phyloP scores from a whole-genome alignment of 1,140 invertebrate genomes.

The Lordiphosa stackelbergi region DNA sequence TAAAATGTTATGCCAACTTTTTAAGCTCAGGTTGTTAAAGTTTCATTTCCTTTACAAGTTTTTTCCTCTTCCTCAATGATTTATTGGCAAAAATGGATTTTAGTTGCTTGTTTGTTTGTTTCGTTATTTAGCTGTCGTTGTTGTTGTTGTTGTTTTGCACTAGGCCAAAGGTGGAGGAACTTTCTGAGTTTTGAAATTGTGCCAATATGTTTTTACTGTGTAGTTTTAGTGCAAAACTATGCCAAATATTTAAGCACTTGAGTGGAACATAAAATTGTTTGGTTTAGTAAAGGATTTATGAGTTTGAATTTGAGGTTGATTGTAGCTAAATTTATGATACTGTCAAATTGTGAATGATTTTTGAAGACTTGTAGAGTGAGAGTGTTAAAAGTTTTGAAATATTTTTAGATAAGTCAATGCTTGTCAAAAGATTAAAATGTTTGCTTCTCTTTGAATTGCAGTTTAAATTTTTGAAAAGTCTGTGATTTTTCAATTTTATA shows the following conservation, averaged over 20 bases:
- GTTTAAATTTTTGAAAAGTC: too few relatives aligned
- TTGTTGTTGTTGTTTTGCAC: slow-evolving; percentile 18
- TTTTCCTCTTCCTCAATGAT: slow-evolving; percentile 38
- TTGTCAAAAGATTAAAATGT: too few relatives aligned
- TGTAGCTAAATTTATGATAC: too few relatives aligned
- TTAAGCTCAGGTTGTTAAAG: slow-evolving; percentile 20
- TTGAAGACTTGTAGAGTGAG: too few relatives aligned
- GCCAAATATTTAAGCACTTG: slow-evolving; percentile 35
- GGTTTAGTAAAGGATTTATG: too few relatives aligned
- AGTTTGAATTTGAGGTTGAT: too few relatives aligned
- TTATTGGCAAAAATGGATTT: slow-evolving; percentile 55
- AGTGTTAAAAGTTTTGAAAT: too few relatives aligned
- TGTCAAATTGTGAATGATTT: too few relatives aligned
- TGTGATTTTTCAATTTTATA: too few relatives aligned
- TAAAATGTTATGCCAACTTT: slow-evolving; percentile 9
- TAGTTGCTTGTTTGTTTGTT: slow-evolving; percentile 41
- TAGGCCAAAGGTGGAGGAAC: slow-evolving; percentile 71
- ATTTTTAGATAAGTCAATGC: too few relatives aligned
- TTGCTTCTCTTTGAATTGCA: too few relatives aligned
- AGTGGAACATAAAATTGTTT: slow-evolving; percentile 15
- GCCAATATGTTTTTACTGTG: slow-evolving; percentile 50
- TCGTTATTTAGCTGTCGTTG: slow-evolving; percentile 19
- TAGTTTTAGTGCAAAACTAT: slow-evolving; percentile 28
- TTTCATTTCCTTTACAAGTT: slow-evolving; percentile 38
- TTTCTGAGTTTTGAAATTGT: slow-evolving; percentile 55